Percentiles rank a stretch among this genome's conserved stretches.
Evolutionary conservation across 2,888 invertebrate species (phyloP).

Genomic region (Mechanitis messenoides): DNA sequence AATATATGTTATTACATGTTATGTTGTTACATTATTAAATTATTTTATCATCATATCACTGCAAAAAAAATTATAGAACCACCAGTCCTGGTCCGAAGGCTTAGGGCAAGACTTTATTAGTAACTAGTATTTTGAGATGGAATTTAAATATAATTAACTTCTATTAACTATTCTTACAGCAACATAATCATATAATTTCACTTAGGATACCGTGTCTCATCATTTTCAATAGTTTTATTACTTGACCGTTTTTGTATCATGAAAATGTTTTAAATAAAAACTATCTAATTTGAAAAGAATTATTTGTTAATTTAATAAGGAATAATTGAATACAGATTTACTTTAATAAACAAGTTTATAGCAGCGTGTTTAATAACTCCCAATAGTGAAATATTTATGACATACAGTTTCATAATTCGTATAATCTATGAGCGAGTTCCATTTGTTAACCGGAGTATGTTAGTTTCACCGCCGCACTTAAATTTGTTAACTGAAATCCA

Average conservation of each 20-base stretch:
- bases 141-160: conserved; percentile 23
- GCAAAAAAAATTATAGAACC: conserved; percentile 26
- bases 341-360: not conserved
- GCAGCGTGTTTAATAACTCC: not conserved
- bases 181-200: not conserved
- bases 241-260: too few relatives aligned
- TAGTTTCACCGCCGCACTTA: conserved; percentile 36
- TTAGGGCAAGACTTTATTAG: conserved; percentile 26
- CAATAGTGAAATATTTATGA: conserved; percentile 1
- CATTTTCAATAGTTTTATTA: too few relatives aligned
- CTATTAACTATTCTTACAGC: not conserved
- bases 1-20: too few relatives aligned
- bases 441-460: conserved; percentile 30
- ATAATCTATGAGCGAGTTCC: conserved; percentile 28
- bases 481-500: conserved; percentile 30
- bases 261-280: too few relatives aligned
- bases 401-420: conserved; percentile 16
- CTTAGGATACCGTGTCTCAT: too few relatives aligned
- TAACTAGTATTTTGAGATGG: conserved; percentile 21
- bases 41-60: not conserved
- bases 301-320: too few relatives aligned
- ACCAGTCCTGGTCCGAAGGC: conserved; percentile 28
- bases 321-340: too few relatives aligned
- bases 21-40: too few relatives aligned
- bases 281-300: too few relatives aligned